Base-by-base conservation (phyloP, 1,140 invertebrate genomes). In the Stegodyphus dumicola region DNA sequence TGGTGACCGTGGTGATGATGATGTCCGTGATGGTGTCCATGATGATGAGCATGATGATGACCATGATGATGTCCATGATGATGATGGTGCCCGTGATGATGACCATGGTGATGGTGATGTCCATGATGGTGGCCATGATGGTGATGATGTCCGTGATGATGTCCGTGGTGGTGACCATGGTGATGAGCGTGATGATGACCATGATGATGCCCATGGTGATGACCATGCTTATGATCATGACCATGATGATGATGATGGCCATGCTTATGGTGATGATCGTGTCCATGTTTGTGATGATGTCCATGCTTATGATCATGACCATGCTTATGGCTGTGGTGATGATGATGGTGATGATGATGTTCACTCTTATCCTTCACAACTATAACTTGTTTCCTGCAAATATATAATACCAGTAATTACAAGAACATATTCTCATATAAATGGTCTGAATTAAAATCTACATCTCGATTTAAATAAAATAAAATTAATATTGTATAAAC, bases 341-440 rank as follows among this genome's bases (percentile, higher is more conserved):
- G 81, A 7, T 85, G 81, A 7, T 85, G 81, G 15, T 81, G 79
- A 17, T 81, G 79, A 13, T 85, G 81, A 60, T 85, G 81, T 33
- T 85, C 81, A 60, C 81, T 85, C 13, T 85, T 85, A 51, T 85
- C 81, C 52, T 85, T 85, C 18, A 85, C 74, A 11, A 85, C 81
- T 17, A 85, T 85, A 48, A 85, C 81, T 85, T 85, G 73, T 60
- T 85, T 85, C 56, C 81, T 85, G 33, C 9, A 76, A 85, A 48
- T 33, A 33, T 33, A 33, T 1, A 33, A 33, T 33, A 3, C 33
- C 33, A 33, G 33, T 33, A 33, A 33, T 33, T 33, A 33, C 33
- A 33, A 33, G 33, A 33, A 33, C 33, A 33, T 33, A 3, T 33
- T 33, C 33, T 33, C 33, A 33, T 33, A 33, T 33, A 33, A 33